Base-by-base conservation (phyloP, 2,113 vertebrate species). In the Promerops cafer region DNA sequence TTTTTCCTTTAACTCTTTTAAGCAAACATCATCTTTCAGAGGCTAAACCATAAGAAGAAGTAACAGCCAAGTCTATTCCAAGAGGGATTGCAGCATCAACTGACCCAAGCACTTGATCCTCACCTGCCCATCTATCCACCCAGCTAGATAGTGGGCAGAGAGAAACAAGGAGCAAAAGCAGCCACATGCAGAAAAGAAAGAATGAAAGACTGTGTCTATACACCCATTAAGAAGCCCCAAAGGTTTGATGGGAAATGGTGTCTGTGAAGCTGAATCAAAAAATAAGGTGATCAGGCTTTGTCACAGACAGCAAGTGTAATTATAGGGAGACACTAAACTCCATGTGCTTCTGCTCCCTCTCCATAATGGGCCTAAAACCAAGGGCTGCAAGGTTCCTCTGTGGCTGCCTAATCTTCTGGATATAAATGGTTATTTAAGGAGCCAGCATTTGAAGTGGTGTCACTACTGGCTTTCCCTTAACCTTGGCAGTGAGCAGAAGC, bases 361-460 rank as follows among this genome's bases (percentile, higher is more conserved):
- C 52, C 64, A n/a, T 23, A 37, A 75, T 7, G 16, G 42, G 44
- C 35, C 75, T 47, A 84, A 95, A 90, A 64, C 13, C 74, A 70
- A 64, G 60, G 82, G 69, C 42, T 54, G 44, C 13, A 7, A 81
- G 69, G 53, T 44, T 91, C 49, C 71, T 94, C 71, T 6, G 5
- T 70, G 50, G 33, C 22, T 9, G 1, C 30, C 64, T 81, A 40
- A 77, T 74, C 59, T 79, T 75, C 59, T 63, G 68, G 80, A 81
- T 65, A 74, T 37, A 77, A 89, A 74, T n/a, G 17, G 39, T 42
- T 77, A 74, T 90, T 72, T 65, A 83, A 85, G 53, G 44, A 90
- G 63, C 4, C 8, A 0, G 50, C 11, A 72, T 44, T 42, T 69
- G 45, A 89, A 83, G 44, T 20, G 30, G 27, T n/a, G 19, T 75